phyloP scores from a whole-genome alignment of 2,113 vertebrate genomes.

The Stomatorhinus ivindoensis region DNA sequence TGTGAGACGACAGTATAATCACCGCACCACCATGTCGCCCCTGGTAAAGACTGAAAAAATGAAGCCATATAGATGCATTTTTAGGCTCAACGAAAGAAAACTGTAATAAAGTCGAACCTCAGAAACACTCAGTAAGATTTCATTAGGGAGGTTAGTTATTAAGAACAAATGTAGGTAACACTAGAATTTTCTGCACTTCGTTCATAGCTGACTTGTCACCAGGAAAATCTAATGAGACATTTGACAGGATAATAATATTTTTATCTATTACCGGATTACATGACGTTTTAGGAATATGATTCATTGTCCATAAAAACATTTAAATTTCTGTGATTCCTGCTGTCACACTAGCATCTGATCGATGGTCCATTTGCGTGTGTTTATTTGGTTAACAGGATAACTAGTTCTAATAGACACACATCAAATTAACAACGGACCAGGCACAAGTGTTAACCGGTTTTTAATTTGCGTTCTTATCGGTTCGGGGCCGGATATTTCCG shows the following conservation, averaged over 20 bases:
- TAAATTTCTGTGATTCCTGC: not conserved
- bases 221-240: not conserved
- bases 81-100: not conserved
- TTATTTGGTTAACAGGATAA: not conserved
- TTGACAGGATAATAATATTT: not conserved
- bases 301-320: not conserved
- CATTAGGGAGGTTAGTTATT: not conserved
- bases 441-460: not conserved
- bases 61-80: not conserved
- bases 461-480: not conserved
- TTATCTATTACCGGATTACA: not conserved
- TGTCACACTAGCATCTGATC: not conserved
- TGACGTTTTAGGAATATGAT: not conserved
- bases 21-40: not conserved
- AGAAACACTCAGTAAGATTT: not conserved
- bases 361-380: not conserved
- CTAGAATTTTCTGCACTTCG: not conserved
- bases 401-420: not conserved
- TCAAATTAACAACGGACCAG: not conserved
- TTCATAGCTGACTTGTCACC: not conserved
- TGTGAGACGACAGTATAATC: not conserved
- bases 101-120: not conserved
- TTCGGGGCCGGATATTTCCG: not conserved
- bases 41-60: not conserved
- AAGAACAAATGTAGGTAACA: not conserved